These are phyloP conservation scores for Alectoris magna DNA, from an alignment of 2,797 vertebrate genomes.

Conservation along the genomic window DNA sequence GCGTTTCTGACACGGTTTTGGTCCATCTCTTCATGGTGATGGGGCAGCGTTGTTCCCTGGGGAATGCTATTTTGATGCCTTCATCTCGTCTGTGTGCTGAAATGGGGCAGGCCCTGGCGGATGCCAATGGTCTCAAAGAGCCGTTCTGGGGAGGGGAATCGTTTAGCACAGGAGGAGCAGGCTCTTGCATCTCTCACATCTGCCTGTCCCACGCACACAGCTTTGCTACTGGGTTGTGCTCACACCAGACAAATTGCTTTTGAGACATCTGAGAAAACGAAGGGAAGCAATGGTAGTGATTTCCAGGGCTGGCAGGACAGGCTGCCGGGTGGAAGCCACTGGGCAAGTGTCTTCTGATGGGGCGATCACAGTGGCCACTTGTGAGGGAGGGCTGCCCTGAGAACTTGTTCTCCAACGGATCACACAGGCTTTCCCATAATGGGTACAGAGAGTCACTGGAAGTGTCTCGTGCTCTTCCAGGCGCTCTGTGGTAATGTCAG, in stretches of 20 bases:
- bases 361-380: background rate
- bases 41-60: background rate
- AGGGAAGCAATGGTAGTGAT: background rate
- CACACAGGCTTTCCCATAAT: background rate
- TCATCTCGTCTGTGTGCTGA: background rate
- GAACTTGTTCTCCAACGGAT: background rate
- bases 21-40: too few species aligned
- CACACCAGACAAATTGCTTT: background rate
- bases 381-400: background rate
- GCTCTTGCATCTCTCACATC: background rate
- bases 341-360: background rate
- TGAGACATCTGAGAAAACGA: background rate
- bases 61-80: background rate
- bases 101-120: background rate
- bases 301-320: background rate
- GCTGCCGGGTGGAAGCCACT: background rate
- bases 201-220: background rate
- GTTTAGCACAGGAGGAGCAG: background rate
- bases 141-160: background rate
- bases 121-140: background rate
- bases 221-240: background rate
- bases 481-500: background rate
- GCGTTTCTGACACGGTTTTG: background rate
- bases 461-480: background rate
- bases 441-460: background rate